Conservation (phyloP, 2,888 invertebrate species). For the Tenthredo livida region DNA sequence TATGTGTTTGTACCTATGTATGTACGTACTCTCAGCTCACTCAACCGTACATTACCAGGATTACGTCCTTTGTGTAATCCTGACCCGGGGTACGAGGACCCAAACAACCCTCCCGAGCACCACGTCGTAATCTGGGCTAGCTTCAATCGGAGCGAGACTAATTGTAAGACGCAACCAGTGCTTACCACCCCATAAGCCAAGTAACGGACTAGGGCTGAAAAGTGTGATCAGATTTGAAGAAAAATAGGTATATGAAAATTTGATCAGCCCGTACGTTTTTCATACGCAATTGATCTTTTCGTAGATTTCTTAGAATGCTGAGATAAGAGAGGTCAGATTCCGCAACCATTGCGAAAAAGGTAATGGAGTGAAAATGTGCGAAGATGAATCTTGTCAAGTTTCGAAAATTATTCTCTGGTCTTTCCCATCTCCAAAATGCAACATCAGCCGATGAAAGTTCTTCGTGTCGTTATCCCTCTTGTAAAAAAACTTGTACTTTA, state of each 20-base stretch:
- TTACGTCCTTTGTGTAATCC: constrained; percentile 53
- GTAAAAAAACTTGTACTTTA: neutral
- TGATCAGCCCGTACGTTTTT: neutral
- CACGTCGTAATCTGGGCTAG: constrained; percentile 52
- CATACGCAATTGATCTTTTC: neutral
- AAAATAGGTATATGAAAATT: neutral
- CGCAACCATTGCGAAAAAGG: neutral
- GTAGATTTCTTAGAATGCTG: neutral
- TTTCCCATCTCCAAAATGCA: neutral
- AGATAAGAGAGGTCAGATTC: neutral
- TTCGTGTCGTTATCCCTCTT: neutral
- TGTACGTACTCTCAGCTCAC: constrained; percentile 36
- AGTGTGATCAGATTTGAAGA: neutral
- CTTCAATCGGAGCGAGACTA: constrained; percentile 52
- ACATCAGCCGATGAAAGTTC: neutral
- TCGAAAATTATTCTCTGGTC: neutral
- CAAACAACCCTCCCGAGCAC: constrained; percentile 47
- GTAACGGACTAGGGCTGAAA: neutral
- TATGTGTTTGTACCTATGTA: neutral
- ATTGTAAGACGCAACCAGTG: constrained; percentile 49
- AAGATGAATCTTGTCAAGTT: neutral
- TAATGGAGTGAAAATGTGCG: neutral
- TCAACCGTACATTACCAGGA: constrained; percentile 50
- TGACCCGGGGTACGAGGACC: constrained; percentile 46
- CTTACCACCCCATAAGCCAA: constrained; percentile 33